Evolutionary conservation across 2,888 invertebrate species (phyloP), one percentile per base, ranked within the genome.

Genomic region (Mesorhabditis sp.): DNA sequence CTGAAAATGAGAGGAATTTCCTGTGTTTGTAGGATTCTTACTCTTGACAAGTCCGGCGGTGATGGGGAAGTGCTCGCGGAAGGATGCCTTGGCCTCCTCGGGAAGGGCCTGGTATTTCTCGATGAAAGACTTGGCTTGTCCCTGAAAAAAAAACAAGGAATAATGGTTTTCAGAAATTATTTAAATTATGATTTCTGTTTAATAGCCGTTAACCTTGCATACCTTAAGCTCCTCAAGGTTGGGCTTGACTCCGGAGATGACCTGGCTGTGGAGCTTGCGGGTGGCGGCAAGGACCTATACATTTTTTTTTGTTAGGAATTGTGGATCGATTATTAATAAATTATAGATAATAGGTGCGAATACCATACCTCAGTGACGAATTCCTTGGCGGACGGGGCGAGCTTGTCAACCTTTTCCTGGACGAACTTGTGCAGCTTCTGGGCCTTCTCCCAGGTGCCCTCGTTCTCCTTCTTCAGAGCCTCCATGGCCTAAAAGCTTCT

Each of bases 341-440:
- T 28, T 28, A 28, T 28, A 28, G 28, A 28, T 28, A 28, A 28
- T 28, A 28, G 28, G 28, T 1, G 28, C 28, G 28, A 28, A 28
- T 28, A 28, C 63, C 62, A 7, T 4, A 71, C 71, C 66, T 68
- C 68, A 1, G 65, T 44, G 63, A 66, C 72, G 62, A 72, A 72
- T 10, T 69, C 72, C 67, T 67, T 72, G n/a, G 72, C 72, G 7
- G 69, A 69, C 5, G 44, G 62, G n/a, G n/a, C 61, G 45, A 72
- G 65, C 4, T 45, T n/a, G 58, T 66, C 65, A 41, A 72, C 45
- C 67, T 72, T 69, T 10, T 64, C 69, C 58, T 72, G 62, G 43
- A 72, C 43, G 4, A 69, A 7, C n/a, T 13, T 45, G 64, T 72
- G 65, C 42, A 72, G 61, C 64, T 72, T 69, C 67, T 67, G 67